These are phyloP conservation scores for Drosophila basisetae DNA, from an alignment of 2,888 invertebrate genomes.

Conservation along the genomic window DNA sequence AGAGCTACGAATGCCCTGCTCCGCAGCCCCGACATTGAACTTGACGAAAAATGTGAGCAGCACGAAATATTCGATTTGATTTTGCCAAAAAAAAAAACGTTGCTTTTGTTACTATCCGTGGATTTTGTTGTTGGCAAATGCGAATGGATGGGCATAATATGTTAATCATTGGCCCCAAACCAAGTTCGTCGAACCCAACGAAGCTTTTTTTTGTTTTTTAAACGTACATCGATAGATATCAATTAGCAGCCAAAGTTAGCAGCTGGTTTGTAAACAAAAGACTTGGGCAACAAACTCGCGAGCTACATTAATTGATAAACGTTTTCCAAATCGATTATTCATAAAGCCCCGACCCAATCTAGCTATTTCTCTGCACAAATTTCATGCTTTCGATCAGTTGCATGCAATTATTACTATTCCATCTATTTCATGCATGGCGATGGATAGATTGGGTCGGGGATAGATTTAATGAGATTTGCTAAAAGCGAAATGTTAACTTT, in stretches of 20 bases:
- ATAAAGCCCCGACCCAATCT: neutral
- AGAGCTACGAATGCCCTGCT: slow-evolving; percentile 2
- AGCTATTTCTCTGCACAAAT: neutral
- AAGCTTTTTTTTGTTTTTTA: neutral
- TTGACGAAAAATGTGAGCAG: slow-evolving; percentile 42
- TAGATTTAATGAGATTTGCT: neutral
- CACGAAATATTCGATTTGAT: slow-evolving; percentile 22
- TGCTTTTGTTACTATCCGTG: neutral
- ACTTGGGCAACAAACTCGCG: slow-evolving; percentile 6
- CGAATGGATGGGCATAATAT: slow-evolving; percentile 33
- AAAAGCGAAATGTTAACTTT: neutral
- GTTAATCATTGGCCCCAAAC: slow-evolving; percentile 26
- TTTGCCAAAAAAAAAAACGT: slow-evolving; percentile 3
- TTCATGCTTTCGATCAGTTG: neutral
- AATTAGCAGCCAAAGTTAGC: neutral
- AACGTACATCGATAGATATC: neutral
- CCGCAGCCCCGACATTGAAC: slow-evolving; percentile 53
- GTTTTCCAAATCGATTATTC: neutral
- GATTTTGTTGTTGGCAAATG: slow-evolving; percentile 10
- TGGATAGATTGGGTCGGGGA: neutral
- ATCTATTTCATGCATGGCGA: neutral
- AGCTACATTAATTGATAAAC: neutral
- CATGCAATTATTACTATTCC: neutral
- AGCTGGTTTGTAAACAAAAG: neutral
- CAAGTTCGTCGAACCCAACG: slow-evolving; percentile 29